Evolutionary conservation across 2,888 invertebrate genomes (phyloP).

Genomic region (Ephialtes manifestator): DNA sequence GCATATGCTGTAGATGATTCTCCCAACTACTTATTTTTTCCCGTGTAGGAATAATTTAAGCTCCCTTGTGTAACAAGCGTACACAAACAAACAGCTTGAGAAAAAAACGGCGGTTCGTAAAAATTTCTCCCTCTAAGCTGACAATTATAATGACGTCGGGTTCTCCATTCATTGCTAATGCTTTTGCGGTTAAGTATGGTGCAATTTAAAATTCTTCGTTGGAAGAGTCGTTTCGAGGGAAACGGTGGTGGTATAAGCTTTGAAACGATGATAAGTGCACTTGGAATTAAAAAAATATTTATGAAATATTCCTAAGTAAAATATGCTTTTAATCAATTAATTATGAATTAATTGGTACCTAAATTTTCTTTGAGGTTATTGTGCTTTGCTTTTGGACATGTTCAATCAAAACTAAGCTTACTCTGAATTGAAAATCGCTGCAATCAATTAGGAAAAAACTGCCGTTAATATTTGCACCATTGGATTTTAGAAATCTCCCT

Average conservation of each 20-base stretch:
- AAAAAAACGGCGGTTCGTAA: conserved; percentile 26
- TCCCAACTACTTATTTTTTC: no score
- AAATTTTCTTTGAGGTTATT: background rate
- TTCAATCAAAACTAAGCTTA: background rate
- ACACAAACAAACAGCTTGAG: background rate
- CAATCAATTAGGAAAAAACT: background rate
- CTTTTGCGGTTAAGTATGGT: background rate
- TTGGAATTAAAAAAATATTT: no score
- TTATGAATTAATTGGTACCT: background rate
- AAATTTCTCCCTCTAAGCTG: conserved; percentile 3
- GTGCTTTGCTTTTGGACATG: background rate
- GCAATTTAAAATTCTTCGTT: background rate
- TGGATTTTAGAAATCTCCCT: background rate
- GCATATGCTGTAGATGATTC: no score
- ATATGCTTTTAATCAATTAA: background rate
- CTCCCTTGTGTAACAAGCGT: background rate
- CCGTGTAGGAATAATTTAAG: no score
- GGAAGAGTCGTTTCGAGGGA: background rate
- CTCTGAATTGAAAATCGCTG: background rate
- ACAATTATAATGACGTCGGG: conserved; percentile 29
- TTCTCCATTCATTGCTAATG: background rate
- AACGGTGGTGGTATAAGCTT: background rate
- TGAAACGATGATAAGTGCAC: background rate
- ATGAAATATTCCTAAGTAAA: background rate
- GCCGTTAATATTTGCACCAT: background rate